Evolutionary conservation across 1,140 invertebrate genomes (phyloP).

Genomic region (Rhynchophorus ferrugineus): DNA sequence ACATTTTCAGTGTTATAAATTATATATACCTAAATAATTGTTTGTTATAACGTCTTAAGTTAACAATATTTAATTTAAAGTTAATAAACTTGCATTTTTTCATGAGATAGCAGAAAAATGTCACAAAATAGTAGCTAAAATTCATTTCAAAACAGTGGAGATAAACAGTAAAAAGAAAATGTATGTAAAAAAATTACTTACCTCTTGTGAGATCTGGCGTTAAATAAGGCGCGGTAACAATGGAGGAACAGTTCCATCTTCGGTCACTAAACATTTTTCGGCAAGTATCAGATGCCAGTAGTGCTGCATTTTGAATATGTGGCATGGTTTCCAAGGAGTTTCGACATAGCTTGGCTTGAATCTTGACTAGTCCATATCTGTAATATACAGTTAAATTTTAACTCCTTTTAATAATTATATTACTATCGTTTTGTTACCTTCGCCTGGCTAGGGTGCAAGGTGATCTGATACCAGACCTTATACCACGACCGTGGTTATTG

Average conservation of each 20-base stretch:
- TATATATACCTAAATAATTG: too few species aligned
- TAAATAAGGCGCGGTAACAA: slow-evolving; percentile 61
- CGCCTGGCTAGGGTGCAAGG: slow-evolving; percentile 33
- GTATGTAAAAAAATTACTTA: too few species aligned
- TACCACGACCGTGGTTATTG: slow-evolving; percentile 32
- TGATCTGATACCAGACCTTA: slow-evolving; percentile 34
- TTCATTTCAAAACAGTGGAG: too few species aligned
- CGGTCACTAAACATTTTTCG: slow-evolving; percentile 62
- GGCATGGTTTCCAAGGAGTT: slow-evolving; percentile 55
- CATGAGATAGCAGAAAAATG: too few species aligned
- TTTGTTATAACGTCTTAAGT: too few species aligned
- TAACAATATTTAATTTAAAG: too few species aligned
- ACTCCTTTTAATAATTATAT: too few species aligned
- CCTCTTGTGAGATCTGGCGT: slow-evolving; percentile 70
- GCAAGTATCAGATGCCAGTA: slow-evolving; percentile 60
- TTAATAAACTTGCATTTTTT: too few species aligned
- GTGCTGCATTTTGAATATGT: slow-evolving; percentile 62
- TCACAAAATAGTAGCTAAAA: too few species aligned
- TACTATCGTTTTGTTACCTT: slow-evolving; percentile 11
- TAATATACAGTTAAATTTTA: too few species aligned
- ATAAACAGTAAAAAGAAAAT: too few species aligned
- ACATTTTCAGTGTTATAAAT: too few species aligned
- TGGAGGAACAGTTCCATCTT: slow-evolving; percentile 80
- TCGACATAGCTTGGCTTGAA: slow-evolving; percentile 38
- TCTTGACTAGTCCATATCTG: slow-evolving; percentile 35